Conservation (phyloP, 2,888 invertebrate species). For the Heliconius ethilla region DNA sequence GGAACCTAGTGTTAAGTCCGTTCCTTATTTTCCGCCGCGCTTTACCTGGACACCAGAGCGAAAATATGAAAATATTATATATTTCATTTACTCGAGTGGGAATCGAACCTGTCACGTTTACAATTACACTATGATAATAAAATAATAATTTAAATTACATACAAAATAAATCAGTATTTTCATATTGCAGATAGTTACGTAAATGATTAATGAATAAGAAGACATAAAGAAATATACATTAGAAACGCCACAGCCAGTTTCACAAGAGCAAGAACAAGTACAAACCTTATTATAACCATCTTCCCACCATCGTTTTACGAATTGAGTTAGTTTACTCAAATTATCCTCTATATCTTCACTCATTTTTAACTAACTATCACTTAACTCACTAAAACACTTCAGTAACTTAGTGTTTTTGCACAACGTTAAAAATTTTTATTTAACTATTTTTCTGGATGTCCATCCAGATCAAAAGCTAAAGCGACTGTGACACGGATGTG, state of each 20-base stretch:
- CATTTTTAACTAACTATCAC: slow-evolving; percentile 46
- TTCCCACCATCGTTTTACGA: slow-evolving; percentile 74
- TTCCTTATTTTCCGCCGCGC: too few species aligned
- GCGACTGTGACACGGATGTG: slow-evolving; percentile 41
- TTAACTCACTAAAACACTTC: slow-evolving; percentile 1
- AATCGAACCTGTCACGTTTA: too few species aligned
- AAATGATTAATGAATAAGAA: slow-evolving; percentile 10
- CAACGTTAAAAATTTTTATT: background rate
- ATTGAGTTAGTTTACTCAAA: slow-evolving; percentile 62
- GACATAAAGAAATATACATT: slow-evolving; percentile 3
- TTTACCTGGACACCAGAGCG: too few species aligned
- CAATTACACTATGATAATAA: too few species aligned
- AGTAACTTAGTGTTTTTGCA: background rate
- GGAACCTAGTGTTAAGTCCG: too few species aligned
- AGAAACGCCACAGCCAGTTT: background rate
- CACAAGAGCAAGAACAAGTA: background rate
- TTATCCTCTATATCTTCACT: slow-evolving; percentile 56
- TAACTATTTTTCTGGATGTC: slow-evolving; percentile 1
- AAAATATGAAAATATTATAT: too few species aligned
- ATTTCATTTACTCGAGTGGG: too few species aligned
- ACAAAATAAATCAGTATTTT: background rate
- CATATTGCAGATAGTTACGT: background rate
- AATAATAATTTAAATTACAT: background rate
- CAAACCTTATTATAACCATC: slow-evolving; percentile 61
- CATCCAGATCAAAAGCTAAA: slow-evolving; percentile 33